These are phyloP conservation scores for Neotoma lepida DNA, from an alignment of 2,113 vertebrate species.

Conservation along the genomic window DNA sequence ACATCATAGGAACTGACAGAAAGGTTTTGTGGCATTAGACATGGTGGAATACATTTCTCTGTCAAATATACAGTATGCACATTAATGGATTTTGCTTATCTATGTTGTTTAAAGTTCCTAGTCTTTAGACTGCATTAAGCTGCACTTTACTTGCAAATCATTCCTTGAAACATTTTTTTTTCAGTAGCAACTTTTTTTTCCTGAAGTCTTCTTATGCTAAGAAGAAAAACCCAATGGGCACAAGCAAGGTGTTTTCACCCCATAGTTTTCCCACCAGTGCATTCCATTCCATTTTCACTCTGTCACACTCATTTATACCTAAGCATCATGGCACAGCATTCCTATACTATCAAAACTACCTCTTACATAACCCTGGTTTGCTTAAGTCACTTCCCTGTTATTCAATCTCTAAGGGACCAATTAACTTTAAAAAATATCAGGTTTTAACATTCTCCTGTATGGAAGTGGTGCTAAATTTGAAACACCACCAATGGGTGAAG, in stretches of 20 bases:
- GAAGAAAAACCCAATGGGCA: background rate
- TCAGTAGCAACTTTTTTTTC: background rate
- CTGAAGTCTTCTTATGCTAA: conserved; percentile 12
- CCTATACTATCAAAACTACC: background rate
- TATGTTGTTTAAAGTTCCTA: conserved; percentile 8
- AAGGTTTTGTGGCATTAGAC: background rate
- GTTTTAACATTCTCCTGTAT: background rate
- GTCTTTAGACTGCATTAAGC: background rate
- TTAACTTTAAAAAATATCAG: background rate
- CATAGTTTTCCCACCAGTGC: background rate
- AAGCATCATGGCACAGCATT: background rate
- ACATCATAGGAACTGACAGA: background rate
- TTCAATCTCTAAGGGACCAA: background rate
- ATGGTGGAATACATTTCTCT: background rate
- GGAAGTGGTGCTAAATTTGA: background rate
- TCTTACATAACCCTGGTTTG: background rate
- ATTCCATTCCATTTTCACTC: conserved; percentile 1
- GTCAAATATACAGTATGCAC: background rate
- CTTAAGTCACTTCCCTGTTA: background rate
- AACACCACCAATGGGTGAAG: background rate
- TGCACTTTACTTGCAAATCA: conserved; percentile 48
- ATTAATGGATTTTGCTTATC: background rate
- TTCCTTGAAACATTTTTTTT: conserved; percentile 40
- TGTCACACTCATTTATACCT: background rate
- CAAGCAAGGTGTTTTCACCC: background rate